Evolutionary conservation across 1,140 invertebrate genomes (phyloP), one percentile per base, ranked within the genome.

Genomic region (Gryon sp.): DNA sequence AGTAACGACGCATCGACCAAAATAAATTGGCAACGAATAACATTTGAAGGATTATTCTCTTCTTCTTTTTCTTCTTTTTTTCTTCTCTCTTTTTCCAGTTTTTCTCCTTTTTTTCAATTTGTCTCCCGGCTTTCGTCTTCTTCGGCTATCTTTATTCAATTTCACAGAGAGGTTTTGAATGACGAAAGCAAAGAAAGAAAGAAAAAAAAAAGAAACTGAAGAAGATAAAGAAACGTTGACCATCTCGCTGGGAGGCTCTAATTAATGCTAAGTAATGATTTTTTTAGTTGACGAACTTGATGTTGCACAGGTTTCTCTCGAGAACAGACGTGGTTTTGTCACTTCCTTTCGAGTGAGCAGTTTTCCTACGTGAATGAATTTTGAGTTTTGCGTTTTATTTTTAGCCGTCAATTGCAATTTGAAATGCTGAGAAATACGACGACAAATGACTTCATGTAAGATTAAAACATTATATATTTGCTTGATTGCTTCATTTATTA

Each of bases 191-290:
- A 15, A 28, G 8, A 48, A 19, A 48, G 12, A 28, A 1, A n/a
- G 18, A 41, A 26, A 15, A 28, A 26, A 28, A 4, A n/a, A n/a
- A n/a, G n/a, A n/a, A n/a, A n/a, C n/a, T n/a, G 6, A 45, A 15
- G n/a, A 15, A 60, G 12, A 48, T 22, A 22, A 50, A 52, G 22
- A n/a, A 26, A 15, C 30, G 16, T 48, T 14, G 41, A 11, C 15
- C 50, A 41, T 78, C 38, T 74, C 76, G 72, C 60, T 43, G 7
- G 43, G 18, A 52, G 65, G 32, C 70, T 79, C 82, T 85, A 85
- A 85, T 85, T 81, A 77, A 70, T 72, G 80, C 81, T 83, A 84
- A 86, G 78, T 81, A 80, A 83, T 80, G 0, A 70, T 81, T 86
- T 83, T 68, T 84, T 86, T 69, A 28, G 40, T 40, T 38, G 41